Conservation (phyloP, 2,797 vertebrate genomes). For the Netta rufina region DNA sequence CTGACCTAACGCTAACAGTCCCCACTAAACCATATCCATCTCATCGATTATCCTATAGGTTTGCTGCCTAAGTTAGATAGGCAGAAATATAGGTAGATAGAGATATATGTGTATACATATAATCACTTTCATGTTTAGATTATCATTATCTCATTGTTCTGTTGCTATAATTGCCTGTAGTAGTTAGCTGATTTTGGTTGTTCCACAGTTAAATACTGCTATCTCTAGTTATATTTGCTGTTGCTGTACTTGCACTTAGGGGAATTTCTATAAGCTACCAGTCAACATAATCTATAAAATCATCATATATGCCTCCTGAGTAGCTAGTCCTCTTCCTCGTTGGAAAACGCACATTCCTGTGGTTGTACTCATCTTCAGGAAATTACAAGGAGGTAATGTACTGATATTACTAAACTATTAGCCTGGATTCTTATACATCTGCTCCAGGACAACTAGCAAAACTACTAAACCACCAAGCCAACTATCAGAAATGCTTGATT, state of each 20-base stretch:
- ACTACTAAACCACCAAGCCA: neutral
- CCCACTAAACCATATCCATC: neutral
- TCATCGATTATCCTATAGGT: neutral
- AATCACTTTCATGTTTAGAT: neutral
- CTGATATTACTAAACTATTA: neutral
- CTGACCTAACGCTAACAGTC: no score
- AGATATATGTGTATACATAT: no score
- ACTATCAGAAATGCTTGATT: neutral
- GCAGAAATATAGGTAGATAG: neutral
- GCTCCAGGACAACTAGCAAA: neutral
- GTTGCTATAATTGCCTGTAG: neutral
- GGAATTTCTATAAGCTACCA: neutral
- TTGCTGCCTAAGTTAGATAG: neutral
- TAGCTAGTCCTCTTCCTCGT: neutral
- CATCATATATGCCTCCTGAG: neutral
- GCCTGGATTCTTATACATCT: neutral
- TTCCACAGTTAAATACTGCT: neutral
- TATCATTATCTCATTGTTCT: neutral
- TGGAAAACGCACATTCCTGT: neutral
- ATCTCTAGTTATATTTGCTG: neutral
- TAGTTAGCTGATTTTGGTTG: neutral
- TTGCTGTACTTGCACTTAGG: neutral
- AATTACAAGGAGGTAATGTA: neutral
- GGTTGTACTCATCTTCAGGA: neutral
- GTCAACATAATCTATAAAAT: neutral